Evolutionary conservation across 2,797 vertebrate species (phyloP).

Genomic region (Scomberomorus guttatus): DNA sequence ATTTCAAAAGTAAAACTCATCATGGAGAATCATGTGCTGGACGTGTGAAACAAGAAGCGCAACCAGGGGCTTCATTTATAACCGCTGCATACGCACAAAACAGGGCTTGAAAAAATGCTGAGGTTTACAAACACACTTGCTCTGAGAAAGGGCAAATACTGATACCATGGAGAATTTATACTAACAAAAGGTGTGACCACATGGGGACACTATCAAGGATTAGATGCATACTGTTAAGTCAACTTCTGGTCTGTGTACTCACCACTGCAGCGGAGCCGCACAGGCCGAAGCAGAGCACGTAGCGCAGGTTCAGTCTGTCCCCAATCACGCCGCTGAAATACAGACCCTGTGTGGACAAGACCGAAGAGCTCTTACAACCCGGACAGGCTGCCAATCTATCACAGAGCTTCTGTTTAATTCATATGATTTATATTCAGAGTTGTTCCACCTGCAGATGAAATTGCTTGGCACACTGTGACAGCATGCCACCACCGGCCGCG

Average conservation of each 20-base stretch:
- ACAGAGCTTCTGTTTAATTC: too few relatives aligned
- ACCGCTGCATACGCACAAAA: too few relatives aligned
- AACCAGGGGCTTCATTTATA: too few relatives aligned
- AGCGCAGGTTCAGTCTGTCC: constrained; percentile 94
- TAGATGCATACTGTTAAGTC: not conserved
- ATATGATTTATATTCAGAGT: not conserved
- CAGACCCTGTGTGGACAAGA: constrained; percentile 86
- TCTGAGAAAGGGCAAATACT: not conserved
- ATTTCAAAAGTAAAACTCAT: not conserved
- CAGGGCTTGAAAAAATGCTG: too few relatives aligned
- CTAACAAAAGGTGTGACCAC: not conserved
- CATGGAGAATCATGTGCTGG: too few relatives aligned
- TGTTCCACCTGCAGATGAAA: not conserved
- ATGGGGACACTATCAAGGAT: not conserved
- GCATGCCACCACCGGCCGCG: not conserved
- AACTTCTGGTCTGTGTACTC: constrained; percentile 63
- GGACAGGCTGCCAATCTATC: not conserved
- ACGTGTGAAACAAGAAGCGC: too few relatives aligned
- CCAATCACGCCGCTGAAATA: constrained; percentile 95
- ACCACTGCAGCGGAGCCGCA: constrained; percentile 96
- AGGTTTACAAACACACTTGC: too few relatives aligned
- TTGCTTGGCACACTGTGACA: not conserved
- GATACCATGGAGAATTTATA: not conserved
- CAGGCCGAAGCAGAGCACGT: constrained; percentile 94
- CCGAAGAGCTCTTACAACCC: not conserved